These are phyloP conservation scores for Automeris io DNA, from an alignment of 2,888 invertebrate species.

Conservation along the genomic window DNA sequence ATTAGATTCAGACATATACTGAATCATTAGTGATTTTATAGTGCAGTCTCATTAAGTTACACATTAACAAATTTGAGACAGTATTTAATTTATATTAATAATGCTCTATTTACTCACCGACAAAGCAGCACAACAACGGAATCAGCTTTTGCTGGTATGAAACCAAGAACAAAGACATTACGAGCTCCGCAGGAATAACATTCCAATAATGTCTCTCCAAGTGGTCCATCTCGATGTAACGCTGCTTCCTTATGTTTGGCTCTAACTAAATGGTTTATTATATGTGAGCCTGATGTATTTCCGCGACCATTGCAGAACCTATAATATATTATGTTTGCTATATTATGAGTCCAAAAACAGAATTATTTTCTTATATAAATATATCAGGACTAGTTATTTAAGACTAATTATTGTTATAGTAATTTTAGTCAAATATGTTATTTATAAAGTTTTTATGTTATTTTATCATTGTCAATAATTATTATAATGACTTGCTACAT, in stretches of 20 bases:
- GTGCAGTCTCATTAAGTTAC: too few species aligned
- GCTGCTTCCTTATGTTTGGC: conserved; percentile 99
- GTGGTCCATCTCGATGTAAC: conserved; percentile 96
- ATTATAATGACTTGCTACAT: too few species aligned
- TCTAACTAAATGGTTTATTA: conserved; percentile 98
- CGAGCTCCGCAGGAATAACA: conserved; percentile 99
- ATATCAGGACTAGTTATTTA: too few species aligned
- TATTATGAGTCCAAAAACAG: not conserved
- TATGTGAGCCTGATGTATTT: conserved; percentile 98
- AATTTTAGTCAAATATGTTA: too few species aligned
- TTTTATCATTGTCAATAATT: too few species aligned
- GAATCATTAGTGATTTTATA: too few species aligned
- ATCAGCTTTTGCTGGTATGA: conserved; percentile 99
- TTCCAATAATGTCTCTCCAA: conserved; percentile 98
- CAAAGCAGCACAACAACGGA: conserved; percentile 98
- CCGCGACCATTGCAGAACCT: conserved; percentile 98
- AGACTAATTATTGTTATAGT: too few species aligned
- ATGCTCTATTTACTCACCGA: conserved; percentile 67
- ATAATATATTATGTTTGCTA: too few species aligned
- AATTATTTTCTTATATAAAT: too few species aligned
- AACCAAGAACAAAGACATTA: conserved; percentile 98
- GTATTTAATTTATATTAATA: conserved; percentile 1
- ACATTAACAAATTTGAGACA: not conserved
- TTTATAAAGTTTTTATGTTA: too few species aligned
- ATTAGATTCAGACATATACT: too few species aligned